Evolutionary conservation across 2,888 invertebrate genomes (phyloP), one percentile per base, ranked within the genome.

Genomic region (Villa cingulata): DNA sequence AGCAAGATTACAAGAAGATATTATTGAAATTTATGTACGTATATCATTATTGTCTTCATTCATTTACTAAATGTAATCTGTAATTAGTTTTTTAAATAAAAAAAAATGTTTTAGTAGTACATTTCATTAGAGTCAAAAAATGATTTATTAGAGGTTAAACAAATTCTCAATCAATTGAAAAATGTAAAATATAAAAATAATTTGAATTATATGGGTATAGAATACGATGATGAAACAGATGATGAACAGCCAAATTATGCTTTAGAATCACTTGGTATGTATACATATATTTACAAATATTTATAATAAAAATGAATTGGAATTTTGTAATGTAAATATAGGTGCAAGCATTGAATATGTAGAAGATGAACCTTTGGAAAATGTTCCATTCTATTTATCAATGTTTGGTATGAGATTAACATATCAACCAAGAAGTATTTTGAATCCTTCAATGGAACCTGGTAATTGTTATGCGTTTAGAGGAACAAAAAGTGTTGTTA

Each of bases 391-490:
- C n/a, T n/a, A n/a, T n/a, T n/a, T 39, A 3, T 46, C 27, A 16
- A 4, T 52, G 4, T 34, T 54, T 36, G 50, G 51, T 12, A 17
- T 56, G 12, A 43, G 42, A 15, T 37, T 50, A 37, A 46, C 51
- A 17, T 53, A 51, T 44, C 48, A 53, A 72, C 53, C 64, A 73
- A 60, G 43, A 10, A 48, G 51, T 17, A 37, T 56, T 1, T 48
- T 56, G 37, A 46, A 54, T 23, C 73, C 77, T 4, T 75, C 75
- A 10, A 70, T 80, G 19, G 66, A 79, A 53, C 87, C 87, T 1
- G 91, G 91, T 1, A 80, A 88, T 65, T 91, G 91, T 65, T 91
- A 90, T 88, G 83, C 88, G 1, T 87, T 91, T 63, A 80, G 78
- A 59, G 88, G 88, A 1, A 62, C 72, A 1, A 69, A 66, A 34